A percentile compares a stretch with the other conserved stretches of the same genome.
These are phyloP conservation scores for Silurus asotus DNA, from an alignment of 2,113 vertebrate species.

Conservation along the genomic window DNA sequence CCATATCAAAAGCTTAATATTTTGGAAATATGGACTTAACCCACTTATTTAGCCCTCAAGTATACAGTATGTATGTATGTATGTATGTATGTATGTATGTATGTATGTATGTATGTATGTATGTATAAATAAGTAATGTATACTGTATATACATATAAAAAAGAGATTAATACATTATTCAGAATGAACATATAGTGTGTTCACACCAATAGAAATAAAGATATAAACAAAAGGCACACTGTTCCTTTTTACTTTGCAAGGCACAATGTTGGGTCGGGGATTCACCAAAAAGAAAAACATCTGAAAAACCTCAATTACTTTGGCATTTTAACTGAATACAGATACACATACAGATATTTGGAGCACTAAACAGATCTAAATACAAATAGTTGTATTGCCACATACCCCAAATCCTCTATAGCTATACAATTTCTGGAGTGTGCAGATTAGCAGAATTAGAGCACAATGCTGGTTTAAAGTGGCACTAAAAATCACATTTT, in stretches of 20 bases:
- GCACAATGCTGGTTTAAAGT: conserved; percentile 58
- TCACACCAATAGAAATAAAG: neutral
- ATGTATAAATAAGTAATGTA: too few relatives aligned
- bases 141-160: too few relatives aligned
- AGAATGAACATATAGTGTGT: neutral
- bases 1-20: too few relatives aligned
- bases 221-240: neutral
- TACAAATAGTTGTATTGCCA: neutral
- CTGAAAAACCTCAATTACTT: neutral
- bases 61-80: too few relatives aligned
- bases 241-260: neutral
- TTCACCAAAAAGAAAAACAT: too few relatives aligned
- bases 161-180: neutral
- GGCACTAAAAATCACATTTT: conserved; percentile 57
- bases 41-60: too few relatives aligned
- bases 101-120: too few relatives aligned
- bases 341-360: neutral
- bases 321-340: neutral
- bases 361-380: neutral
- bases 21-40: too few relatives aligned
- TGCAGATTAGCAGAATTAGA: conserved; percentile 55
- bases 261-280: neutral
- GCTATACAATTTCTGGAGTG: conserved; percentile 39
- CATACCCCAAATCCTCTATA: conserved; percentile 39
- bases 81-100: too few relatives aligned